Conservation (phyloP, 2,113 vertebrate genomes). For the Centropristis striata region DNA sequence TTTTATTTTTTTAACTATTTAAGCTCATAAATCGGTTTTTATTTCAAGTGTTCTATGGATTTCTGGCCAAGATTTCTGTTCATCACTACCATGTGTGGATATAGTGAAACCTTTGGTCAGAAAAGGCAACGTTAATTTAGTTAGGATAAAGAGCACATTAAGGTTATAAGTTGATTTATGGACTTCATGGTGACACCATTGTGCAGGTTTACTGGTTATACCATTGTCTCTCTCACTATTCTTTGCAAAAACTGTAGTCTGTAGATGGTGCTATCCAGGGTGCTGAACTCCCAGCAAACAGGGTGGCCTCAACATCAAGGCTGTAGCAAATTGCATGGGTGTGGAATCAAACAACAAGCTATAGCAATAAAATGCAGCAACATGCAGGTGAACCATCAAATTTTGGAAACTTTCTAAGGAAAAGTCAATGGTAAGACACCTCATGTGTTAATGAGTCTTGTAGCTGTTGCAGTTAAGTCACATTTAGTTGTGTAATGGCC, state of each 20-base stretch:
- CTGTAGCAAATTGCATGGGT: slow-evolving; percentile 53
- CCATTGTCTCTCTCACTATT: background rate
- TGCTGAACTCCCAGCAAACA: slow-evolving; percentile 68
- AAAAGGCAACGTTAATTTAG: background rate
- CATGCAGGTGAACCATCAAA: too few relatives aligned
- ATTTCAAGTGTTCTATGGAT: background rate
- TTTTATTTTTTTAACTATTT: background rate
- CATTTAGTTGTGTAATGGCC: slow-evolving; percentile 42
- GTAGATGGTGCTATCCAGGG: slow-evolving; percentile 73
- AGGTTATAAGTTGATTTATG: background rate
- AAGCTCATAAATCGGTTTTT: background rate
- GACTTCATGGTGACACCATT: background rate
- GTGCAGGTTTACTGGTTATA: background rate
- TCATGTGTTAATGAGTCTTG: slow-evolving; percentile 3
- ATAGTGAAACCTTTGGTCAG: background rate
- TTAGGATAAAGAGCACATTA: background rate
- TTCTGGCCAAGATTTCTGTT: background rate
- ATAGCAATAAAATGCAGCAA: slow-evolving; percentile 20
- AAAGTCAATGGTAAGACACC: slow-evolving; percentile 15
- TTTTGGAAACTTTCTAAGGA: slow-evolving; percentile 19
- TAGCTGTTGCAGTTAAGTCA: slow-evolving; percentile 47
- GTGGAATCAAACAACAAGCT: slow-evolving; percentile 61
- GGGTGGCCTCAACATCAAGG: slow-evolving; percentile 24
- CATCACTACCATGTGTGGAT: background rate
- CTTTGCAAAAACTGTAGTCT: background rate